Evolutionary conservation across 2,888 invertebrate genomes (phyloP).

Genomic region (Drosophila nigricruria): DNA sequence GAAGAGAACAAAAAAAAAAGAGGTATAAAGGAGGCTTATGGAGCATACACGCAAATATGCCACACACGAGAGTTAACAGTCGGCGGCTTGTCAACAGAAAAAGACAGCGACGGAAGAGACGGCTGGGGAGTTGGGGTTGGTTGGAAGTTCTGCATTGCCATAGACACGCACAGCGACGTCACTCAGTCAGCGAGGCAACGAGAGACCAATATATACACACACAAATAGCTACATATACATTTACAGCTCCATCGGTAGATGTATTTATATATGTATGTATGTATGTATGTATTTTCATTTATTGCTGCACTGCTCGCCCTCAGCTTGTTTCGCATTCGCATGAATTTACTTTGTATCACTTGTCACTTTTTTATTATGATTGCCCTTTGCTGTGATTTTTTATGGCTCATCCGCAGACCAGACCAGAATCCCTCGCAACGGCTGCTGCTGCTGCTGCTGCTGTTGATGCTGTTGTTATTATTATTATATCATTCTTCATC

Average conservation of each 20-base stretch:
- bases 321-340: constrained; percentile 71
- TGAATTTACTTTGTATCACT: constrained; percentile 83
- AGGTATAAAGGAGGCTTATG: constrained; percentile 64
- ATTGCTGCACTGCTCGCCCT: constrained; percentile 50
- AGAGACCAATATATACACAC: constrained; percentile 27
- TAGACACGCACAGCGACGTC: constrained; percentile 14
- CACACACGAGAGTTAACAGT: constrained; percentile 53
- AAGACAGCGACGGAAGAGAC: constrained; percentile 13
- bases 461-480: constrained; percentile 50
- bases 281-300: constrained; percentile 54
- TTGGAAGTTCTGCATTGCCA: constrained; percentile 24
- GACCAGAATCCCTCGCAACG: constrained; percentile 31
- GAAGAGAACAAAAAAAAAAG: background rate
- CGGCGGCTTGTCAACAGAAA: constrained; percentile 52
- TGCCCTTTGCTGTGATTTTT: constrained; percentile 72
- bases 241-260: constrained; percentile 18
- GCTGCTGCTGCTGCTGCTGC: constrained; percentile 28
- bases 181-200: constrained; percentile 37
- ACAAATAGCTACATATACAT: constrained; percentile 16
- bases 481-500: constrained; percentile 82
- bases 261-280: constrained; percentile 6
- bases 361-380: constrained; percentile 79
- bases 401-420: constrained; percentile 69
- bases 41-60: constrained; percentile 53
- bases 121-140: background rate